Conservation (phyloP, 2,888 invertebrate species). For the Geophilus truncorum region DNA sequence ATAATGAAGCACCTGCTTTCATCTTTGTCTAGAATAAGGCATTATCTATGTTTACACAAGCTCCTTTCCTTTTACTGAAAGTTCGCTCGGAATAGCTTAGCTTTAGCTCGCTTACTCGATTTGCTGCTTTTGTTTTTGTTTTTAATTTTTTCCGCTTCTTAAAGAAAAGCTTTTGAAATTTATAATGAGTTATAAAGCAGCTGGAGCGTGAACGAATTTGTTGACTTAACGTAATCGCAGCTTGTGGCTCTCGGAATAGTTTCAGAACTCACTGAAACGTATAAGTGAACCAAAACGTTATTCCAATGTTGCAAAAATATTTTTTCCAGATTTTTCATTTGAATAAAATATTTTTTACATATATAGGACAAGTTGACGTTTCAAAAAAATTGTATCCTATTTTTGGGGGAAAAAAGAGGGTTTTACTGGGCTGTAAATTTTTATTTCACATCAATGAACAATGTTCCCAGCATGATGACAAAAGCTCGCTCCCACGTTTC, state of each 20-base stretch:
- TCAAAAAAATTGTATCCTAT: no score
- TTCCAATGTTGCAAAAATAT: no score
- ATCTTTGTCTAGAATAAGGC: not conserved
- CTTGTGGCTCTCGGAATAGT: no score
- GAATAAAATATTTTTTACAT: no score
- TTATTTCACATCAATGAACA: constrained; percentile 8
- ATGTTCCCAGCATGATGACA: constrained; percentile 11
- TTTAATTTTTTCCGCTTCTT: not conserved
- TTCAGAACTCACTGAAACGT: no score
- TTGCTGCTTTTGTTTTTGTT: not conserved
- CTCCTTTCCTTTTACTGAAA: no score
- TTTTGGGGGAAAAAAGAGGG: not conserved
- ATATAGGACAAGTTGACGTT: no score
- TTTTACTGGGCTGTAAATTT: not conserved
- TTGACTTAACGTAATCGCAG: no score
- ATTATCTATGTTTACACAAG: constrained; percentile 10
- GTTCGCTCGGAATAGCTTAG: not conserved
- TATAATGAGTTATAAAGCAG: no score
- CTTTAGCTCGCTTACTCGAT: not conserved
- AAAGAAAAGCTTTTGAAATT: not conserved
- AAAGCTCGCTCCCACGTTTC: constrained; percentile 1
- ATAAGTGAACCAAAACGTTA: no score
- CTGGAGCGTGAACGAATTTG: not conserved
- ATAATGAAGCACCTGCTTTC: constrained; percentile 11
- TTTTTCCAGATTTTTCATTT: no score